A percentile compares a stretch with the other conserved stretches of the same genome.
phyloP scores from a whole-genome alignment of 37 sponge, comb jelly and placozoan genomes.

The Aphrocallistes beatrix region DNA sequence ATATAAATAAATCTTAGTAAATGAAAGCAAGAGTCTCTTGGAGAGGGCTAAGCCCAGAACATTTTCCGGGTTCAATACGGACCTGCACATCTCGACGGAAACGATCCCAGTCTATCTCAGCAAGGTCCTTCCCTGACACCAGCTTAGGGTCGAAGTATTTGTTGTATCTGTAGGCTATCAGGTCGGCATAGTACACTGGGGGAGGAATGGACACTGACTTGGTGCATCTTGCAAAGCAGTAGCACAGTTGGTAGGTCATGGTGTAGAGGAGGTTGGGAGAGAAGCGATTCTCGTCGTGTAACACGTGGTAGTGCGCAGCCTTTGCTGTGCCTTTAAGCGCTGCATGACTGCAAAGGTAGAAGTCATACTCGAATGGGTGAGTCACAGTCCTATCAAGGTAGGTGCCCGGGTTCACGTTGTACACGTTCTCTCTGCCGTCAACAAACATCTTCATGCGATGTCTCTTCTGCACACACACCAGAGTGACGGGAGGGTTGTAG shows the following conservation, averaged over 20 bases:
- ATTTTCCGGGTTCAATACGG: background rate
- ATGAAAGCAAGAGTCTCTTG: too few relatives aligned
- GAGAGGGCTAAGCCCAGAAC: slow-evolving; percentile 9
- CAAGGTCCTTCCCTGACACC: background rate
- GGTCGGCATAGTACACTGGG: slow-evolving; percentile 2
- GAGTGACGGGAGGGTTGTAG: slow-evolving; percentile 69
- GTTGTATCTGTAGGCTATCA: background rate
- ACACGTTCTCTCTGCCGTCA: background rate
- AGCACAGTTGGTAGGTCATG: background rate
- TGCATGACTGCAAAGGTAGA: background rate
- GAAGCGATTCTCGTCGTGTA: background rate
- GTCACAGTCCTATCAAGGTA: background rate
- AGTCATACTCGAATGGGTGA: background rate
- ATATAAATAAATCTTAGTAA: too few relatives aligned
- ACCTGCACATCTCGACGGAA: background rate
- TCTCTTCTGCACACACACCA: slow-evolving; percentile 71
- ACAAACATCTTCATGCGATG: slow-evolving; percentile 75
- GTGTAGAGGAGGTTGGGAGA: background rate
- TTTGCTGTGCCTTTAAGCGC: background rate
- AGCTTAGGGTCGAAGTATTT: background rate
- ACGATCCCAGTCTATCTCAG: background rate
- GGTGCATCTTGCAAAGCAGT: background rate
- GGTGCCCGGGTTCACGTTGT: background rate
- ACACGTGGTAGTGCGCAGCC: background rate
- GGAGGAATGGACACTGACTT: background rate